phyloP scores from a whole-genome alignment of 2,113 vertebrate species.

The Hypocryptadius cinnamomeus region DNA sequence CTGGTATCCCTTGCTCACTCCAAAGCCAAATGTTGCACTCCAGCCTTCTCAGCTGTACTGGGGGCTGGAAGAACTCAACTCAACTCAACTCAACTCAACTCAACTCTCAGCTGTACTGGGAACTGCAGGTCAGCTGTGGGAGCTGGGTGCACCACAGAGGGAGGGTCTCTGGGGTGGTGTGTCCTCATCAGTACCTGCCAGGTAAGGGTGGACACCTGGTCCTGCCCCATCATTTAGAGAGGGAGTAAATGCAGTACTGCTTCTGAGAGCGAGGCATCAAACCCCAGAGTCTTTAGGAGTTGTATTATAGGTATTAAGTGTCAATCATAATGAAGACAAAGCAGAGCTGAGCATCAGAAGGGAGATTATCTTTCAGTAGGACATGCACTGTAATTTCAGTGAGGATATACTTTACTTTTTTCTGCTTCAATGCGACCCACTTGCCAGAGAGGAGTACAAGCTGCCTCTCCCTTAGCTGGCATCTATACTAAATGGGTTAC shows the following conservation, averaged over 20 bases:
- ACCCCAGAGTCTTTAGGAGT: not conserved
- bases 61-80: not conserved
- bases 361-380: not conserved
- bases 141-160: not conserved
- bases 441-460: not conserved
- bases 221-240: not conserved
- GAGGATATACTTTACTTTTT: not conserved
- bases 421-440: not conserved
- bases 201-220: not conserved
- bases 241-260: not conserved
- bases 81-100: no score
- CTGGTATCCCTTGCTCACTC: not conserved
- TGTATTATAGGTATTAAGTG: not conserved
- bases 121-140: not conserved
- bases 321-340: not conserved
- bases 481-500: not conserved
- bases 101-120: not conserved
- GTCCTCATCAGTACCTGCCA: not conserved
- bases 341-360: not conserved
- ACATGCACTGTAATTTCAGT: not conserved
- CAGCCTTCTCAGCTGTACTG: not conserved
- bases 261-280: not conserved
- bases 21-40: not conserved
- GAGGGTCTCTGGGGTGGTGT: not conserved
- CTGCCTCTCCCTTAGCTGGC: not conserved